Evolutionary conservation across 2,888 invertebrate species (phyloP).

Genomic region (Limnephilus marmoratus): DNA sequence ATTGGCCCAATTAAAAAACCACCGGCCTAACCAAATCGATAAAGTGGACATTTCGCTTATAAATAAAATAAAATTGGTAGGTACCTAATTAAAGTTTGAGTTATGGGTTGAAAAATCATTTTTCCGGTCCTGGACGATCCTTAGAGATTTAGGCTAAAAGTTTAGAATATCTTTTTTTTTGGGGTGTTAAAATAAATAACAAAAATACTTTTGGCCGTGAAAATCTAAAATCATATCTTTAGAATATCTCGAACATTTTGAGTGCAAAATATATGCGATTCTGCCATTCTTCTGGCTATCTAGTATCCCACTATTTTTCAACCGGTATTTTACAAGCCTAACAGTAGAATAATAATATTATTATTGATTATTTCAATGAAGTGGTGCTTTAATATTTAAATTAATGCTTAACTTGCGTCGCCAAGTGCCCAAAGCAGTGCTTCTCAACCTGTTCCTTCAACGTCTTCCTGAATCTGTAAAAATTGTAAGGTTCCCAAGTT

Average conservation of each 20-base stretch:
- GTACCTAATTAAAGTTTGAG: background rate
- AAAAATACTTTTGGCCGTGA: too few relatives aligned
- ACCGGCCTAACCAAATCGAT: background rate
- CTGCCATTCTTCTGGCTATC: background rate
- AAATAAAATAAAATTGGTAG: background rate
- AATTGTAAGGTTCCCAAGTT: background rate
- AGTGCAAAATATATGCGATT: background rate
- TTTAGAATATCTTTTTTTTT: too few relatives aligned
- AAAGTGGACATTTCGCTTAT: too few relatives aligned
- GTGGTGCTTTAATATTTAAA: background rate
- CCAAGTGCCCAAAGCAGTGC: background rate
- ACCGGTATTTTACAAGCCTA: background rate
- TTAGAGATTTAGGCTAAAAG: background rate
- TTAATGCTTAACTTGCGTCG: background rate
- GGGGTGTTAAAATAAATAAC: too few relatives aligned
- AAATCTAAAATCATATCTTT: too few relatives aligned
- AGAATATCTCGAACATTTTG: background rate
- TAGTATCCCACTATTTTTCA: background rate
- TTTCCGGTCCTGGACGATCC: too few relatives aligned
- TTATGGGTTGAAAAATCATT: background rate
- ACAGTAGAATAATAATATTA: background rate
- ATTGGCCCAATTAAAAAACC: background rate
- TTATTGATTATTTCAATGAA: background rate
- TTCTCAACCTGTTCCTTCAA: background rate
- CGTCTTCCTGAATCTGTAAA: background rate